Base-by-base conservation (phyloP, 2,797 vertebrate genomes). In the Glyptemys insculpta region DNA sequence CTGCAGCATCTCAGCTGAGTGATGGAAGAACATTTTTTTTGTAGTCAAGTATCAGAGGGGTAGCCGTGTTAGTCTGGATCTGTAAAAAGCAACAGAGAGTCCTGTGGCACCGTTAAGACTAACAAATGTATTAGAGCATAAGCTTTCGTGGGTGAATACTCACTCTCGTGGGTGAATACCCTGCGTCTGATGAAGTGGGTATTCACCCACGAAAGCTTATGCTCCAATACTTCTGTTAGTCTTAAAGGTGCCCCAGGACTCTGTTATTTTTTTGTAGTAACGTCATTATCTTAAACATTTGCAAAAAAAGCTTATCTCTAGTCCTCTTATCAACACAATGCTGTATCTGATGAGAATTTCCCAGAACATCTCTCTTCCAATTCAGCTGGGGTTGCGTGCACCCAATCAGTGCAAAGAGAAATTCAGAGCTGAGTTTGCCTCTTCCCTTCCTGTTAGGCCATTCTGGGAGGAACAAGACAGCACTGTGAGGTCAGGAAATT, bases 271-370 rank as follows among this genome's bases (percentile, higher is more conserved):
- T 85, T 95, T 95, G 94, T 96, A 95, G 93, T 93, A 96, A 96
- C 95, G 83, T 96, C 90, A 97, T 92, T 96, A 97, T 97, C 95
- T 98, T 93, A 97, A 97, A 95, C 93, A 96, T 95, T 94, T 87
- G 56, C 94, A 97, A 92, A 83, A 90, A 92, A 74, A 81, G 91
- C 96, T 97, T 97, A 97, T 97, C 96, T 97, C 90, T 97, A 86
- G 72, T 93, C 95, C 91, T 95, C 95, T 47, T 97, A 91, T 97
- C 88, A 96, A 89, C 90, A 94, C 68, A 49, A 88, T 94, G 50
- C 82, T 90, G 9, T 97, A 94, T 97, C 95, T 97, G 97, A 97
- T 96, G 95, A 97, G 94, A 97, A 91, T 85, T 98, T 97, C 78
- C 93, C 93, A 97, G 93, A 98, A 97, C 86, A 93, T 97, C 90